Percentiles rank a stretch among this genome's conserved stretches.
These are phyloP conservation scores for Cyrtonyx montezumae DNA, from an alignment of 2,113 vertebrate genomes.

Conservation along the genomic window DNA sequence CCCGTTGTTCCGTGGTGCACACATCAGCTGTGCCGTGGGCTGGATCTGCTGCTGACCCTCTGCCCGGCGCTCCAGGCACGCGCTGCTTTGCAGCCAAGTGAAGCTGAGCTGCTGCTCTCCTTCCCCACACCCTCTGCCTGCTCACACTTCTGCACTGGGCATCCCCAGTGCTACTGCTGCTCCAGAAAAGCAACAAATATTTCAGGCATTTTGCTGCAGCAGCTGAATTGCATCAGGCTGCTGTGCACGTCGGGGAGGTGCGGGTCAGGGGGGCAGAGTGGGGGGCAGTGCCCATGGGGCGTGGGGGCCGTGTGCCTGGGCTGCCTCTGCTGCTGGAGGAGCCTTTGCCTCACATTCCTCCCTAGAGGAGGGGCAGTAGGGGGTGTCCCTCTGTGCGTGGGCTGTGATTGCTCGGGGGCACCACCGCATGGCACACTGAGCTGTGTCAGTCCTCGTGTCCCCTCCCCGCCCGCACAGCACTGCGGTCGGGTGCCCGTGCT, in stretches of 20 bases:
- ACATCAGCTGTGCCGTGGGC: background rate
- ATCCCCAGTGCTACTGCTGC: background rate
- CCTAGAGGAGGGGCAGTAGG: background rate
- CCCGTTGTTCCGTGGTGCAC: background rate
- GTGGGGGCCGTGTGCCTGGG: background rate
- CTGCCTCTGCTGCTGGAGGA: background rate
- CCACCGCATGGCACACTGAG: no score
- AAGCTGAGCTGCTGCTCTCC: background rate
- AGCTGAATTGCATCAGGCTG: background rate
- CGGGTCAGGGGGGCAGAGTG: background rate
- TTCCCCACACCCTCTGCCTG: background rate
- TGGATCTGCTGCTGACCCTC: background rate
- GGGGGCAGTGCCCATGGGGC: accelerated
- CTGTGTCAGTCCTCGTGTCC: no score
- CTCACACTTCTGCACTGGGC: background rate
- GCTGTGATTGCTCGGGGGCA: accelerated
- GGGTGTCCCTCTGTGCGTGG: background rate
- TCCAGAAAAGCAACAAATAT: background rate
- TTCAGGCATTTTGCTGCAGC: constrained; percentile 6
- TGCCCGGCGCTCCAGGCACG: background rate
- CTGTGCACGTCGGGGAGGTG: background rate
- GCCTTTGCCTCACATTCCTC: background rate
- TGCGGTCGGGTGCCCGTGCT: no score
- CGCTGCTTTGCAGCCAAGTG: background rate
- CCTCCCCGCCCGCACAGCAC: no score